Conservation (phyloP, 2,888 invertebrate species). For the Scrobipalpa atriplicella region DNA sequence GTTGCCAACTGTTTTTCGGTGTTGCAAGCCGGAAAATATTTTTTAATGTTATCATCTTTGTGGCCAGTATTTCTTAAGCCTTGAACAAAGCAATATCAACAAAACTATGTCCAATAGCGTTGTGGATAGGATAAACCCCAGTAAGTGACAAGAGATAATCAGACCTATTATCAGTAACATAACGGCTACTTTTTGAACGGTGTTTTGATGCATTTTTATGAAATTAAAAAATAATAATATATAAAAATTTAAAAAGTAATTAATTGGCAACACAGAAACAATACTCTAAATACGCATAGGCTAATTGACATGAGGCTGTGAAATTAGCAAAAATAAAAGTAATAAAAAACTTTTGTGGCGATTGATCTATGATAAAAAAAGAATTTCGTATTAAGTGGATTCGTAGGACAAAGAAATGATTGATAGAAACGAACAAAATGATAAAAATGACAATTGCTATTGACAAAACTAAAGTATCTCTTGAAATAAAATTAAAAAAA, state of each 20-base stretch:
- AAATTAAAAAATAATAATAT: slow-evolving; percentile 54
- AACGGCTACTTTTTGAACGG: slow-evolving; percentile 80
- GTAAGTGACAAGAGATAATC: slow-evolving; percentile 71
- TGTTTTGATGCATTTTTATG: slow-evolving; percentile 81
- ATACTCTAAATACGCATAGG: slow-evolving; percentile 82
- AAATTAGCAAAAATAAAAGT: slow-evolving; percentile 80
- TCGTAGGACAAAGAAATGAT: slow-evolving; percentile 58
- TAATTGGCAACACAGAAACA: slow-evolving; percentile 81
- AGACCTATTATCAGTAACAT: slow-evolving; percentile 76
- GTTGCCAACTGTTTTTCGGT: slow-evolving; percentile 27
- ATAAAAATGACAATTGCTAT: slow-evolving; percentile 1
- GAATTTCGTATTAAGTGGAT: slow-evolving; percentile 62
- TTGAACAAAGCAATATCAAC: slow-evolving; percentile 44
- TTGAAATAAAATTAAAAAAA: neutral
- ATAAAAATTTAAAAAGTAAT: slow-evolving; percentile 59
- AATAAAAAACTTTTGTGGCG: slow-evolving; percentile 66
- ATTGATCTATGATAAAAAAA: slow-evolving; percentile 72
- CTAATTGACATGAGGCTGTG: slow-evolving; percentile 83
- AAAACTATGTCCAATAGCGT: slow-evolving; percentile 53
- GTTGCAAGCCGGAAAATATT: slow-evolving; percentile 21
- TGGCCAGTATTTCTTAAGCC: slow-evolving; percentile 23
- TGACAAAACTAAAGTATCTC: neutral
- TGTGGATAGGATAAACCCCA: slow-evolving; percentile 64
- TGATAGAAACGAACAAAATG: slow-evolving; percentile 24
- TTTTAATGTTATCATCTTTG: slow-evolving; percentile 18